These are phyloP conservation scores for Epinotia bilunana DNA, from an alignment of 2,888 invertebrate species.

Conservation along the genomic window DNA sequence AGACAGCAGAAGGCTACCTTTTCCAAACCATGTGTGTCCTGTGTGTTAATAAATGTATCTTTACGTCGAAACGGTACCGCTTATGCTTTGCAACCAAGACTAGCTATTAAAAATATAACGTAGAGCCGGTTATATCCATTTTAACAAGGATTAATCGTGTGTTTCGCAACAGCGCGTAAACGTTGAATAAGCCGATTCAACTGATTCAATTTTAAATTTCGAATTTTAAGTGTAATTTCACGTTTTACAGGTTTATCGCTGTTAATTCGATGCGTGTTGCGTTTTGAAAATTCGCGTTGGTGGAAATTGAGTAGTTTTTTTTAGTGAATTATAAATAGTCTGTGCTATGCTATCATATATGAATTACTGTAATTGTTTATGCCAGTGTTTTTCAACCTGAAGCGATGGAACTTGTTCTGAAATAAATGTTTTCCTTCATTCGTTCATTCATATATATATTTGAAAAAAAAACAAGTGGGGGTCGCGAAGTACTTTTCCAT, in stretches of 20 bases:
- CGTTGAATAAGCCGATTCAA: slow-evolving; percentile 17
- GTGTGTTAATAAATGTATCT: too few species aligned
- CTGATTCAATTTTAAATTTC: slow-evolving; percentile 4
- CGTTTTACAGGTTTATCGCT: not conserved
- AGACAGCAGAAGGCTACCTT: too few species aligned
- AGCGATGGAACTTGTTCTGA: too few species aligned
- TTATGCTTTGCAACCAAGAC: not conserved
- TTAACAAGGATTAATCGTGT: slow-evolving; percentile 52
- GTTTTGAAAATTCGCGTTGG: not conserved
- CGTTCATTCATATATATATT: too few species aligned
- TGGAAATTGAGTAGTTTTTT: not conserved
- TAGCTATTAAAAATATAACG: slow-evolving; percentile 52
- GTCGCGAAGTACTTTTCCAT: too few species aligned
- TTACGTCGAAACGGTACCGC: slow-evolving; percentile 6
- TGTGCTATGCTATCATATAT: too few species aligned
- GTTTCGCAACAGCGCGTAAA: slow-evolving; percentile 44
- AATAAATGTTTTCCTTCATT: too few species aligned
- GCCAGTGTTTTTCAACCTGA: too few species aligned
- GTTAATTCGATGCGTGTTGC: not conserved
- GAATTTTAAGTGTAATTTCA: not conserved
- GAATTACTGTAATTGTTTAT: too few species aligned
- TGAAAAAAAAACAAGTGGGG: too few species aligned
- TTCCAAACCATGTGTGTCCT: too few species aligned
- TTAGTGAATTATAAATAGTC: not conserved
- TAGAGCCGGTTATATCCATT: slow-evolving; percentile 44